These are phyloP conservation scores for Penaeus japonicus DNA, from an alignment of 1,140 invertebrate species.

Conservation along the genomic window DNA sequence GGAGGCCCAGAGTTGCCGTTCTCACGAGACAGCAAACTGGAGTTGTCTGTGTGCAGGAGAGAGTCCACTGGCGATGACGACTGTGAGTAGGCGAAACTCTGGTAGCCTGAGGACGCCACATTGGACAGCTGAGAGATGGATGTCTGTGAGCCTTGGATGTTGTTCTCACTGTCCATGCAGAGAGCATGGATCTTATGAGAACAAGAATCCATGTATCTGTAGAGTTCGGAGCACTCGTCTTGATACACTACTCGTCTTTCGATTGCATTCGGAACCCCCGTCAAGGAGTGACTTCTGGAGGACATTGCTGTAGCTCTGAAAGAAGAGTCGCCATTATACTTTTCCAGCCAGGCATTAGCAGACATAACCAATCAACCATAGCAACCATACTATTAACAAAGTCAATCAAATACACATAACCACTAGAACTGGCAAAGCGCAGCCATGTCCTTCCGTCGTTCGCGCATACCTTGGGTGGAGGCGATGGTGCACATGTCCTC, in stretches of 20 bases:
- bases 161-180: conserved; percentile 39
- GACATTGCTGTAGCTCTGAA: not conserved
- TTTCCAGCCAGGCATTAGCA: not conserved
- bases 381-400: not conserved
- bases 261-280: not conserved
- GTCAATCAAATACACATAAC: not conserved
- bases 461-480: conserved; percentile 13
- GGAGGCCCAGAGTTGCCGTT: conserved; percentile 28
- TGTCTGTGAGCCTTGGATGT: conserved; percentile 65
- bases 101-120: conserved; percentile 86
- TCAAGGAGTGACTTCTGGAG: conserved; percentile 32
- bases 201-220: conserved; percentile 33
- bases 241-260: conserved; percentile 20
- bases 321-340: not conserved
- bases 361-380: not conserved
- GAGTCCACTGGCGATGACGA: conserved; percentile 86
- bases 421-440: not conserved
- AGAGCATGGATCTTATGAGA: conserved; percentile 22
- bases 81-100: conserved; percentile 88
- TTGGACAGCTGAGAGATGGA: conserved; percentile 83
- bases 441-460: not conserved
- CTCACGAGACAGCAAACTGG: conserved; percentile 18
- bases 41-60: conserved; percentile 40
- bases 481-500: not conserved
- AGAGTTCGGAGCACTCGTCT: conserved; percentile 21